These are phyloP conservation scores for Podarcis lilfordi DNA, from an alignment of 2,797 vertebrate species.

Conservation along the genomic window DNA sequence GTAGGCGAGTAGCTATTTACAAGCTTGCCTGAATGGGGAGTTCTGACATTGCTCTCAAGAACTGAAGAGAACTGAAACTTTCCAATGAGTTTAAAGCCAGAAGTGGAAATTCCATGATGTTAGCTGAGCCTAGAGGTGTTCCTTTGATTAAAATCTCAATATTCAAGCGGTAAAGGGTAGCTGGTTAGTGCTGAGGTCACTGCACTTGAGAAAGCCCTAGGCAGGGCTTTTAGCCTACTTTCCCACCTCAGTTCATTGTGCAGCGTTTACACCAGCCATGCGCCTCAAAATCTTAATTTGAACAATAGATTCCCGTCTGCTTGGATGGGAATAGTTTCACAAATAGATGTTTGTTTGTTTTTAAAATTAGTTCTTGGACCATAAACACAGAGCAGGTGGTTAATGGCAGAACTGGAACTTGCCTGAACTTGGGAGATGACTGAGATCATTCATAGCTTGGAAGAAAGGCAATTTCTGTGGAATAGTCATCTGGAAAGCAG, in stretches of 20 bases:
- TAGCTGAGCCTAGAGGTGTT: neutral
- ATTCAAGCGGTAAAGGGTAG: neutral
- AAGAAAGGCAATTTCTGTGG: neutral
- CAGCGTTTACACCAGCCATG: neutral
- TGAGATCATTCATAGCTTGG: neutral
- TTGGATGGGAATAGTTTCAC: neutral
- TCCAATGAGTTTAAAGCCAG: neutral
- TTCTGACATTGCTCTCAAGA: slow-evolving; percentile 15
- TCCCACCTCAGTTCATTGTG: neutral
- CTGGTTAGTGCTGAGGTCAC: neutral
- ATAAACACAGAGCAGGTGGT: neutral
- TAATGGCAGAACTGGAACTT: neutral
- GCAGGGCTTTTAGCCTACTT: neutral
- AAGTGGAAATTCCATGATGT: slow-evolving; percentile 10
- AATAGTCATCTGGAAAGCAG: neutral
- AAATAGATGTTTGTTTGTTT: neutral
- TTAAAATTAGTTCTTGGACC: slow-evolving; percentile 8
- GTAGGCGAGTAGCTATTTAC: neutral
- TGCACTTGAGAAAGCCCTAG: neutral
- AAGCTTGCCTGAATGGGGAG: neutral
- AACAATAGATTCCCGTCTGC: neutral
- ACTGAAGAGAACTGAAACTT: neutral
- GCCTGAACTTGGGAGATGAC: slow-evolving; percentile 12
- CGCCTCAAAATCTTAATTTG: neutral
- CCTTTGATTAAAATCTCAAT: neutral